Conservation (phyloP, 2,113 vertebrate species). For the Hymenochirus boettgeri region DNA sequence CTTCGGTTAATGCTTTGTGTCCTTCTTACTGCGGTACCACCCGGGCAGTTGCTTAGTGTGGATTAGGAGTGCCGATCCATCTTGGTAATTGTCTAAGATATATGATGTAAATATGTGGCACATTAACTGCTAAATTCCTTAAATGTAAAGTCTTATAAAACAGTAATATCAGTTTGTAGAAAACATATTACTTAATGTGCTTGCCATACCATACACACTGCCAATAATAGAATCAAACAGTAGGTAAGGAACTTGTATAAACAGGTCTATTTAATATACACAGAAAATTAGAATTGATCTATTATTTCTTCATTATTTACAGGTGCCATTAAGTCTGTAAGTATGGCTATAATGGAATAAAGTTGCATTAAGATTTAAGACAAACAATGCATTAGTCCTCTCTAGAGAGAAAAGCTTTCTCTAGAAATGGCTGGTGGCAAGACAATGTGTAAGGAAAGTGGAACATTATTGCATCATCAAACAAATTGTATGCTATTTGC, state of each 20-base stretch:
- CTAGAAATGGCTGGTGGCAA: constrained; percentile 27
- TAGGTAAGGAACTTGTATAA: constrained; percentile 36
- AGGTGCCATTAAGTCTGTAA: constrained; percentile 47
- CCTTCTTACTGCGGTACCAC: too few relatives aligned
- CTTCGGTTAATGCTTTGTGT: too few relatives aligned
- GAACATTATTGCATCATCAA: constrained; percentile 31
- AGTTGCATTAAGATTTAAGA: constrained; percentile 44
- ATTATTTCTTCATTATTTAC: constrained; percentile 53
- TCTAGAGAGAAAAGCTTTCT: constrained; percentile 42
- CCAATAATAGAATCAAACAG: constrained; percentile 17
- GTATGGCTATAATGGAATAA: constrained; percentile 46
- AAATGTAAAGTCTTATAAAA: too few relatives aligned
- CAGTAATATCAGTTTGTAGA: not conserved
- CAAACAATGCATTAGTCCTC: constrained; percentile 49
- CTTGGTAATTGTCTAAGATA: too few relatives aligned
- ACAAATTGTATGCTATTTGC: constrained; percentile 22
- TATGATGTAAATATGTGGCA: too few relatives aligned
- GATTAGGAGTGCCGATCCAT: too few relatives aligned
- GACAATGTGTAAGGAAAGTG: constrained; percentile 23
- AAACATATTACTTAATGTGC: not conserved
- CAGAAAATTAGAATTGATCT: constrained; percentile 52
- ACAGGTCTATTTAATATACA: constrained; percentile 40
- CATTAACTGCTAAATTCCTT: too few relatives aligned
- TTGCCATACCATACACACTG: not conserved
- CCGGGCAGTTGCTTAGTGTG: too few relatives aligned